Evolutionary conservation across 2,797 vertebrate species (phyloP), one percentile per base, ranked within the genome.

Genomic region (Australoheros facetus): DNA sequence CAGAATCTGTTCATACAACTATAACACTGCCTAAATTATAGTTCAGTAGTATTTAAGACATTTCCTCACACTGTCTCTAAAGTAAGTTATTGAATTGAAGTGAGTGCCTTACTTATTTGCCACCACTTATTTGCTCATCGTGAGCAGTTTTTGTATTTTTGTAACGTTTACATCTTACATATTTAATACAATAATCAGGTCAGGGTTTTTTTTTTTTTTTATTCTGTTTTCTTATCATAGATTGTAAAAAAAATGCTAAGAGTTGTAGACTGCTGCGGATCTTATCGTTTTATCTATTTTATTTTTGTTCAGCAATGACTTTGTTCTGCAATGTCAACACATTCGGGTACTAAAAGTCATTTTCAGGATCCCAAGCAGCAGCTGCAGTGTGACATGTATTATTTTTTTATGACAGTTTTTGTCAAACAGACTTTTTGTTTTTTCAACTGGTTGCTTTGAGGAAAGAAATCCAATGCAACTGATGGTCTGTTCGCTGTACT

Each of bases 131-230:
- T 81, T 85, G 70, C 53, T 91, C 79, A 87, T 82, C 81, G 77
- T 90, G 95, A 95, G 95, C 96, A 88, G 95, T 95, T 95, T 95
- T 77, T 69, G 69, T 85, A 86, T 88, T 82, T 89, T 85, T 86
- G 21, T 82, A 82, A 77, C 85, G 90, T 94, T 93, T 93, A 93
- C 89, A 83, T 71, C 64, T 83, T 85, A 56, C 80, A 79, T 82
- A 73, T 87, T 83, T 88, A 75, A 84, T 89, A 92, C 73, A 86
- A 81, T 86, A 73, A 90, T 87, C 87, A 90, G 86, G 77, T 91
- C 89, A 92, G 87, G 87, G 88, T 84, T 86, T 3, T n/a, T 73
- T 71, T 83, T 71, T 23, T 39, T 60, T 39, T 10, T 19, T 74
- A 48, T 76, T 69, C 3, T 54, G 0, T 73, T 83, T 71, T 78